Percentiles rank a stretch among this genome's conserved stretches.
Evolutionary conservation across 2,113 vertebrate genomes (phyloP).

Genomic region (Gallinago undulata): DNA sequence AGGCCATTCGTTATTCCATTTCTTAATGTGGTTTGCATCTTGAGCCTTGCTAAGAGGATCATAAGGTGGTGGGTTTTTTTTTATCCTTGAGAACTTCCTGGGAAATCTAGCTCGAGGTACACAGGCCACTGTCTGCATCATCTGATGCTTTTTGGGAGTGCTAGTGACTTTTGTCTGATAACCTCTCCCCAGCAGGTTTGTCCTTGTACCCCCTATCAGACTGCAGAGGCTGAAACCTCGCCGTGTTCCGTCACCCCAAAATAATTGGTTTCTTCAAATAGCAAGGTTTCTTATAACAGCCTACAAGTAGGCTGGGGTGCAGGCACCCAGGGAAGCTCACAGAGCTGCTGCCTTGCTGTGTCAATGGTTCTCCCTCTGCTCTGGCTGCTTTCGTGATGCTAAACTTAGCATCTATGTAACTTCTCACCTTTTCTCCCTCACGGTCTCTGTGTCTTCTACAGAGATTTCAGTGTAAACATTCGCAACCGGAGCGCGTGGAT

Average conservation of each 20-base stretch:
- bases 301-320: not conserved
- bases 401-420: not conserved
- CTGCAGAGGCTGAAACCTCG: too few species aligned
- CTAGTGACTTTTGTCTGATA: not conserved
- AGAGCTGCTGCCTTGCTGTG: not conserved
- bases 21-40: not conserved
- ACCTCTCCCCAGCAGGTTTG: not conserved
- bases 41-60: not conserved
- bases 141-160: not conserved
- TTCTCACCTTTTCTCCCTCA: not conserved
- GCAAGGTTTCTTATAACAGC: too few species aligned
- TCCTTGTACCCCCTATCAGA: fast-evolving
- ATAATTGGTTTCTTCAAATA: not conserved
- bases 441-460: not conserved
- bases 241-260: fast-evolving
- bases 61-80: not conserved
- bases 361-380: not conserved
- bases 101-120: not conserved
- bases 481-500: not conserved
- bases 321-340: fast-evolving
- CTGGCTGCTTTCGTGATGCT: not conserved
- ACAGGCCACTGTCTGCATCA: fast-evolving
- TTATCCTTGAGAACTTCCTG: not conserved
- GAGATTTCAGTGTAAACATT: not conserved
- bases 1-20: fast-evolving